Evolutionary conservation across 2,888 invertebrate species (phyloP), one percentile per base, ranked within the genome.

Genomic region (Plebejus argus): DNA sequence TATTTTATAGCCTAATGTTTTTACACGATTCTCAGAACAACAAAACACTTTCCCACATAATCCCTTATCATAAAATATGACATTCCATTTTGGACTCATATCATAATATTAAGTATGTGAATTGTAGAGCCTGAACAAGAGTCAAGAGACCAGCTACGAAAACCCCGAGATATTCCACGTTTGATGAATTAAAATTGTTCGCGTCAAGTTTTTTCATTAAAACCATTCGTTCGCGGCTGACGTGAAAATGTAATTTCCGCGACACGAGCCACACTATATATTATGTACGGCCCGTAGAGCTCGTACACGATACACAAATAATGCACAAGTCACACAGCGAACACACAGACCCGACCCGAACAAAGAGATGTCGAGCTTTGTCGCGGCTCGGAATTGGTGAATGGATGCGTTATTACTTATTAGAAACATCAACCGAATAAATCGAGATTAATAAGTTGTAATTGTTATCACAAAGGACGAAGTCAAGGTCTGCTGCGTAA

Each of bases 151-250:
- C 20, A 53, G 58, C 20, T 58, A 58, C 15, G 8, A 58, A 58
- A 58, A 8, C 6, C 5, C 8, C 33, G 66, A 66, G 66, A 61
- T 20, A 20, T 20, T 23, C 61, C 10, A 6, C 20, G 61, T 61
- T 10, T 66, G 66, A 66, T 66, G 18, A 66, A 66, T 66, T 66
- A 66, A 66, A 66, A 66, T 66, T 66, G 66, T 66, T 33, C 66
- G 12, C 10, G 66, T 66, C 66, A 66, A 66, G 28, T 66, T 66
- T 66, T 66, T 66, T 66, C 66, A 66, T 66, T 66, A 28, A 66
- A 66, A 33, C 66, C 66, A 66, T 66, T 33, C 28, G 7, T 66
- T 23, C 61, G 28, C 15, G 15, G 66, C 66, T 66, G 66, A 66
- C 66, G 28, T 33, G 66, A 12, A 66, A 33, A 66, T 33, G 66